Evolutionary conservation across 2,113 vertebrate species (phyloP), one percentile per base, ranked within the genome.

Genomic region (Corythornis vintsioides): DNA sequence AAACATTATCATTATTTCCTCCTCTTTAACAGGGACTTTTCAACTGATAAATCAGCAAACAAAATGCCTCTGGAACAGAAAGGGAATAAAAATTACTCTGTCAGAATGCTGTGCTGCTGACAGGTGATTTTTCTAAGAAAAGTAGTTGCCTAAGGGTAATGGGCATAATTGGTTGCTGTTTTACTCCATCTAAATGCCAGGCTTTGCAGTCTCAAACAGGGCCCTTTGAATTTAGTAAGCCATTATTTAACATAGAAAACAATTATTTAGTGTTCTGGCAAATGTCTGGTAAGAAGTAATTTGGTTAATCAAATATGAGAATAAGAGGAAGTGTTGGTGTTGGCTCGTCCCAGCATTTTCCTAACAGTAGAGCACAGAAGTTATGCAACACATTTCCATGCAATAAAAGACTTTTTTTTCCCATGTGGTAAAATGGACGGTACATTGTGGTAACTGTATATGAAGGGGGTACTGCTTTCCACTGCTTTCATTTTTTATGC

Each of bases 241-340:
- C 61, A 88, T 94, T 95, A 90, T 95, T 95, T 93, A 85, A 97
- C 94, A 92, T 61, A 90, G 75, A 92, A 97, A 97, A 94, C 84
- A 95, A 92, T 95, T 95, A 95, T 88, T 78, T 85, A 95, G 88
- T 95, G 83, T 96, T 95, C 94, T 95, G 95, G 78, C 24, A 91
- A 89, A 89, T 83, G 82, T 92, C 90, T 96, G 82, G 82, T 88
- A 89, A 91, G 73, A 84, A 87, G 89, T 94, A 95, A 97, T 93
- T 94, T 94, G 86, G 96, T 96, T 95, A 95, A 92, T 63, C 83
- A 93, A 95, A 89, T 87, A 94, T 40, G 72, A 93, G 82, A 95
- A 92, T 53, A 78, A 93, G 86, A 96, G 72, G 88, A 95, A 95
- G 71, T 90, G 90, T 94, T 95, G 81, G 86, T 94, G 86, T 96